phyloP scores from a whole-genome alignment of 2,888 invertebrate species.

The Caenorhabditis sp. region DNA sequence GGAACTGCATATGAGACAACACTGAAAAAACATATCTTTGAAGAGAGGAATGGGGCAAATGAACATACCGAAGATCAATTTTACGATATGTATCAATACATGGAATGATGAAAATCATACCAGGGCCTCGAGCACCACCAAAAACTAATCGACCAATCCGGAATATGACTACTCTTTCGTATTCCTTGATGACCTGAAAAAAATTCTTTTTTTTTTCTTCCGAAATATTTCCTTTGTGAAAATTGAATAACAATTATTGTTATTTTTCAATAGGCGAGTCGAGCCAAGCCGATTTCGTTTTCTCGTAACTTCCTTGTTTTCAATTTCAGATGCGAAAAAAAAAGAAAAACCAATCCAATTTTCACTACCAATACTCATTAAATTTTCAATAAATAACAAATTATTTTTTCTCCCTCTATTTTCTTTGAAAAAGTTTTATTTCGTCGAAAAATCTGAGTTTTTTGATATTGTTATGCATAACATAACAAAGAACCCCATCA shows the following conservation, averaged over 20 bases:
- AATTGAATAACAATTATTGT: too few relatives aligned
- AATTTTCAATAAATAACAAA: neutral
- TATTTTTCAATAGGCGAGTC: too few relatives aligned
- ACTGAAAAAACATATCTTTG: conserved; percentile 26
- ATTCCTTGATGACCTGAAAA: conserved; percentile 71
- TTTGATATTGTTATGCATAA: too few relatives aligned
- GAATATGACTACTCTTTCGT: conserved; percentile 86
- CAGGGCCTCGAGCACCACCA: conserved; percentile 80
- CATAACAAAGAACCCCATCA: too few relatives aligned
- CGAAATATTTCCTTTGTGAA: neutral
- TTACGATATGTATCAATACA: conserved; percentile 89
- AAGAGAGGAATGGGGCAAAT: neutral
- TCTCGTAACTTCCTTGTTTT: neutral
- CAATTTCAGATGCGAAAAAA: neutral
- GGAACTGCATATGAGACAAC: conserved; percentile 71
- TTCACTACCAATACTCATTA: neutral
- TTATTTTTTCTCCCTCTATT: neutral
- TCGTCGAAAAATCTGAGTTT: too few relatives aligned
- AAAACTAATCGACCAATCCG: conserved; percentile 81
- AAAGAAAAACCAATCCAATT: neutral
- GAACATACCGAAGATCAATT: conserved; percentile 82
- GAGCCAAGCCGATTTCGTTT: too few relatives aligned
- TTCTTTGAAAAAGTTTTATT: too few relatives aligned
- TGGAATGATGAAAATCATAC: conserved; percentile 94
- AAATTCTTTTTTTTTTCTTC: neutral